Evolutionary conservation across 37 sponge, comb jelly and placozoan species (phyloP).

Genomic region (Halichondria panicea): DNA sequence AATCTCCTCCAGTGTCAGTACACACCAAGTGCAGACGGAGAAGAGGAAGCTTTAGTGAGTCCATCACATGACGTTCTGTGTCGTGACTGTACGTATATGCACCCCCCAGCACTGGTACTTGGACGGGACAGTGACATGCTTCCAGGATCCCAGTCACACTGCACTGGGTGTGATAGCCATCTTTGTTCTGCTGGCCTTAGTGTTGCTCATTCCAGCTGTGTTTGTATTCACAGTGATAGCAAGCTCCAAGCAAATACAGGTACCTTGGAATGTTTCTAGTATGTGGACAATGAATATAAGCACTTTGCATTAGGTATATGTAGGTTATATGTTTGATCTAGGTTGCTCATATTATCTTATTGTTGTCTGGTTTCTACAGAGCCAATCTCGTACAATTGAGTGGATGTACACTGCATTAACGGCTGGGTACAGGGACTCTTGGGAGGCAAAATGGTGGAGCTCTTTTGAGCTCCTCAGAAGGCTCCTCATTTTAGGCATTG

Average conservation of each 20-base stretch:
- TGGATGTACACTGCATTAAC: slow-evolving; percentile 20
- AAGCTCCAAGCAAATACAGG: background rate
- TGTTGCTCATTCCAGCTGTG: slow-evolving; percentile 11
- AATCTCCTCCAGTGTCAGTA: slow-evolving; percentile 54
- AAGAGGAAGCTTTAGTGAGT: background rate
- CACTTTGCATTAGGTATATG: too few relatives aligned
- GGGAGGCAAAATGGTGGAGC: slow-evolving; percentile 46
- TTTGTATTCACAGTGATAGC: background rate
- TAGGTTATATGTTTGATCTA: too few relatives aligned
- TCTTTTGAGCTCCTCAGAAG: slow-evolving; percentile 53
- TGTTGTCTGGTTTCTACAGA: too few relatives aligned
- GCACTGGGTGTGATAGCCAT: slow-evolving; percentile 47
- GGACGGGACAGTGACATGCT: slow-evolving; percentile 62
- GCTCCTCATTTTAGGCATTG: slow-evolving; percentile 26
- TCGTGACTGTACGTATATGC: background rate
- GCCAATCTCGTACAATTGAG: background rate
- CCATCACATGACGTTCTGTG: background rate
- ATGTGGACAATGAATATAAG: too few relatives aligned
- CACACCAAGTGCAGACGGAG: background rate
- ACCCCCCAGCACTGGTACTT: slow-evolving; percentile 51
- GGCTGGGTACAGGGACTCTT: slow-evolving; percentile 45
- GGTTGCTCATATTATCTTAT: background rate
- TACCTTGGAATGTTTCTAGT: background rate
- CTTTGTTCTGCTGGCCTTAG: slow-evolving; percentile 19
- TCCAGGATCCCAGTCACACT: slow-evolving; percentile 33